Percentiles rank a stretch among this genome's conserved stretches.
Conservation (phyloP, 2,888 invertebrate genomes). For the Blastobasis lacticolella region DNA sequence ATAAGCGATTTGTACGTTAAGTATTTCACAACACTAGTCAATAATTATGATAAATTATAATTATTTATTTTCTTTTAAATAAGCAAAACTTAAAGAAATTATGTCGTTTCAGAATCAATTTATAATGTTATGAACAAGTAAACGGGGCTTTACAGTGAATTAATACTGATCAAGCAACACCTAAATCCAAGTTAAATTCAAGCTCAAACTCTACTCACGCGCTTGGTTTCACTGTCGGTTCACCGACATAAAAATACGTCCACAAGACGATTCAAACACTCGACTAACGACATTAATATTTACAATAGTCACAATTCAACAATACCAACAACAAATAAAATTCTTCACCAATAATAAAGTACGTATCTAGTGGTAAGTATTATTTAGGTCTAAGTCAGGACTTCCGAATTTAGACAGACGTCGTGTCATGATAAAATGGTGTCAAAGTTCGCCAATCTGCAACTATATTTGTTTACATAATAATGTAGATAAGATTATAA, state of each 20-base stretch:
- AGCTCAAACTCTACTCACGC: no score
- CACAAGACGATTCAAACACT: neutral
- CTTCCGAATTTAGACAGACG: constrained; percentile 34
- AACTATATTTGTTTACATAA: no score
- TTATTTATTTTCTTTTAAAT: no score
- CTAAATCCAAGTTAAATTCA: neutral
- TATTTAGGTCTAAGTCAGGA: constrained; percentile 15
- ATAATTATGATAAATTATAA: no score
- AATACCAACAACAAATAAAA: constrained; percentile 49
- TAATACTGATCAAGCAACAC: constrained; percentile 40
- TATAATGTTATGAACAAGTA: no score
- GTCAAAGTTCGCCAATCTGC: constrained; percentile 17
- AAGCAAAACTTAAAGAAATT: no score
- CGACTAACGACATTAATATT: constrained; percentile 27
- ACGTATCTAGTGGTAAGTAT: constrained; percentile 21
- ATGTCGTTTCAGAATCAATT: no score
- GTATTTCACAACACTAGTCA: no score
- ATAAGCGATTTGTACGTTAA: no score
- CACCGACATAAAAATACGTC: no score
- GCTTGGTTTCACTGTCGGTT: no score
- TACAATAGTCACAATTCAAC: constrained; percentile 29
- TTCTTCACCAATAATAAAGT: constrained; percentile 32
- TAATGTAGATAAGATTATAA: constrained; percentile 21
- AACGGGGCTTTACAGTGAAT: constrained; percentile 1
- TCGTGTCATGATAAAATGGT: constrained; percentile 45